Base-by-base conservation (phyloP, 2,888 invertebrate species). In the Tipula vernalis region DNA sequence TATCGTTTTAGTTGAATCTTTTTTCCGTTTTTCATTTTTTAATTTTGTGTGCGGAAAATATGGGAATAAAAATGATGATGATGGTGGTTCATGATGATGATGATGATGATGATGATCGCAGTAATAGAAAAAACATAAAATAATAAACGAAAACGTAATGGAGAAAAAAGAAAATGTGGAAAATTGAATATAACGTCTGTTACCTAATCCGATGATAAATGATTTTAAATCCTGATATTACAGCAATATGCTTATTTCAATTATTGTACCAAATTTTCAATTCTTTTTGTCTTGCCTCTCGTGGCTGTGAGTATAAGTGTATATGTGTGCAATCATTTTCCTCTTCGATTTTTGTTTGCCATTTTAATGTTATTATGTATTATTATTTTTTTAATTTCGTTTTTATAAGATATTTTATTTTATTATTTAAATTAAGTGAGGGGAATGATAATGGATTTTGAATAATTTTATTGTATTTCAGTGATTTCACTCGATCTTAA, bases 171-270 rank as follows among this genome's bases (percentile, higher is more conserved):
- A 71, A 71, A 71, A 71, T 71, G 71, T 71, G 71, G 71, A 71
- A 71, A 84, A 84, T 84, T 39, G 41, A 84, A 84, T 39, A 84
- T n/a, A 84, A 84, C 84, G 84, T 84, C 84, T 84, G 84, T 41
- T 84, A 84, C 84, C 39, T 84, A 84, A 84, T 84, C 84, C 84
- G 39, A 84, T 84, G 84, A 84, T 84, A 84, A 84, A 84, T 84
- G 84, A 84, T 84, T 84, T 84, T 39, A 84, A 84, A 84, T 36
- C 84, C 84, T 84, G 84, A 84, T 84, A 84, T 84, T 84, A 84
- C 84, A 84, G 84, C 84, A 84, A 84, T 84, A 84, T 84, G 84
- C 84, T 84, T 84, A 84, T 84, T 84, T 84, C 84, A 84, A 84
- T 84, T 84, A 84, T 71, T 28, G 28, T 41, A 84, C 84, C 5